Evolutionary conservation across 2,797 vertebrate genomes (phyloP), one percentile per base, ranked within the genome.

Genomic region (Lerista edwardsae): DNA sequence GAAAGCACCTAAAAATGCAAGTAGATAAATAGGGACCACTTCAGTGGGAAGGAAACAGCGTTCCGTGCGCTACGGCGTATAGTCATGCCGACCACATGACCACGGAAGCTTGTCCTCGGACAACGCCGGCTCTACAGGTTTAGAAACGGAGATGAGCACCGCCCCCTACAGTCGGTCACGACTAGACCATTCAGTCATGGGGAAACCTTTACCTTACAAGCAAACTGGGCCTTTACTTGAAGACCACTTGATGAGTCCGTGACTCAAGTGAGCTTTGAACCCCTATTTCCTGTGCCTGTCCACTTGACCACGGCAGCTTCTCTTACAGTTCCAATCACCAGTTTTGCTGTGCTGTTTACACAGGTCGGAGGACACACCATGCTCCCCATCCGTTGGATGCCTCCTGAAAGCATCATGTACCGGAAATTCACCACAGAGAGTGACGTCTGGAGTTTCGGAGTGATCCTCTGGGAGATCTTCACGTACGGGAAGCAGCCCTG

Each of bases 321-420:
- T 3, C 69, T 84, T 47, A 27, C 12, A 25, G 14, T 25, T 51
- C 51, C 44, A 25, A 21, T 68, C 25, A 19, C 62, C 84, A 82
- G 14, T 12, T 87, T 85, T 77, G 8, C 94, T 76, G 74, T 87
- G n/a, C 61, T 79, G 86, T 89, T 31, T 85, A 4, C 57, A 10
- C 90, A 99, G 99, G 98, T 99, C 85, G 98, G 99, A 95, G 99
- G 98, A 92, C 98, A 99, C 84, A 99, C 99, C 91, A 99, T 99
- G 98, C 96, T 99, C 90, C 99, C 99, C 75, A 98, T 99, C 80
- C 99, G 98, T 87, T 99, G 98, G 98, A 99, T 99, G 98, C 98
- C 98, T 31, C 98, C 98, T 0, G 98, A 99, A 93, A 99, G 98
- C 96, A 99, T 99, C 95, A 99, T 99, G 98, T 99, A 99, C 96